phyloP scores from a whole-genome alignment of 2,113 vertebrate species.

The Xenus cinereus region DNA sequence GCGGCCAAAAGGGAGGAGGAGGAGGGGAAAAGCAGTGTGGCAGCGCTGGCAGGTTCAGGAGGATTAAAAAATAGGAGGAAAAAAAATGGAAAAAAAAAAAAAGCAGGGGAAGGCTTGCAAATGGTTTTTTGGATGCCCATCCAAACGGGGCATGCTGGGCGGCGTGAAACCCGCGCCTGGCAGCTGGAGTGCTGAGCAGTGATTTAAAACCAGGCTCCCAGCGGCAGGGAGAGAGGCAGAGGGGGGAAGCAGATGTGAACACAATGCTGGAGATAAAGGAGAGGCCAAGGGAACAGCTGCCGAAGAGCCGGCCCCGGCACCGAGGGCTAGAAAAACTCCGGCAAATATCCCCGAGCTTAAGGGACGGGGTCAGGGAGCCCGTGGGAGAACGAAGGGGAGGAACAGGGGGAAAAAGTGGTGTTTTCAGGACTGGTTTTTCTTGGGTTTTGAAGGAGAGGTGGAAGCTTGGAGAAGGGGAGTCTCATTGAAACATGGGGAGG shows the following conservation, averaged over 20 bases:
- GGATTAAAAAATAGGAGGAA: not conserved
- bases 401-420: fast-evolving
- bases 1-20: not conserved
- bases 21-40: not conserved
- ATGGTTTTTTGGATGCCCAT: not conserved
- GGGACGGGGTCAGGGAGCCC: not conserved
- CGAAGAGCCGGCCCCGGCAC: not conserved
- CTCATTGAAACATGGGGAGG: not conserved
- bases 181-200: constrained; percentile 11
- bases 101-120: not conserved
- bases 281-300: constrained; percentile 59
- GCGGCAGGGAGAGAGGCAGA: constrained; percentile 17
- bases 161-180: not conserved
- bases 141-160: not conserved
- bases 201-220: constrained; percentile 47
- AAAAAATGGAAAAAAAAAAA: not conserved
- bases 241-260: constrained; percentile 54
- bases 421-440: not conserved
- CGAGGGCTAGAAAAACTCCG: not conserved
- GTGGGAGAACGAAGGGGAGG: not conserved
- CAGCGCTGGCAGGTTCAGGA: not conserved
- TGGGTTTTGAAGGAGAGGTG: not conserved
- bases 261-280: constrained; percentile 60
- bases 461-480: not conserved
- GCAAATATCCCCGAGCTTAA: not conserved